Evolutionary conservation across 35 echinoderm and acorn worm species (phyloP).

Genomic region (Ophiothrix spiculata): DNA sequence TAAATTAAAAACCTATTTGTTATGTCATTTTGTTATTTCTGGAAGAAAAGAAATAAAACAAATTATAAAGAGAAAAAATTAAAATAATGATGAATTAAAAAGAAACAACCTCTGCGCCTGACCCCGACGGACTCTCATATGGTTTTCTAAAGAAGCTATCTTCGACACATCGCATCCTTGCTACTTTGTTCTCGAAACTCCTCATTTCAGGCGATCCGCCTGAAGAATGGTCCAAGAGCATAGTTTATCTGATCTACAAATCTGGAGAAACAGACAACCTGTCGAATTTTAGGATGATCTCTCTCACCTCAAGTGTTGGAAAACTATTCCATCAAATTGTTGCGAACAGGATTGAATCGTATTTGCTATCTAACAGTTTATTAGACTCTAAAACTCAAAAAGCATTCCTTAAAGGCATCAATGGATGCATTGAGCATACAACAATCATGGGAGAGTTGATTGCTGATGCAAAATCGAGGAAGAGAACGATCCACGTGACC

Average conservation of each 20-base stretch:
- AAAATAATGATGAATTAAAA: constrained; percentile 23
- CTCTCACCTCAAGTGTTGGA: constrained; percentile 23
- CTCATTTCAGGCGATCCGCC: neutral
- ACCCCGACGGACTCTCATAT: constrained; percentile 35
- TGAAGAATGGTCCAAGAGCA: neutral
- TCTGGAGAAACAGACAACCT: neutral
- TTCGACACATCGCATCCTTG: constrained; percentile 24
- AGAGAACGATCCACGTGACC: neutral
- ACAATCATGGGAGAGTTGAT: neutral
- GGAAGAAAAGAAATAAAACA: too few species aligned
- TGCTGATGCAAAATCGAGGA: neutral
- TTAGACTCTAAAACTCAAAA: constrained; percentile 10
- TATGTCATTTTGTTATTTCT: too few species aligned
- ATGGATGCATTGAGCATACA: constrained; percentile 16
- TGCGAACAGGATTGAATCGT: neutral
- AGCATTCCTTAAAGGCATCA: constrained; percentile 27
- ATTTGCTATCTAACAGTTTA: neutral
- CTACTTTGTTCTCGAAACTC: constrained; percentile 27
- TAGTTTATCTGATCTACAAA: constrained; percentile 18
- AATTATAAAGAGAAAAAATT: too few species aligned
- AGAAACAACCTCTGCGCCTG: constrained; percentile 17
- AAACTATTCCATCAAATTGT: constrained; percentile 21
- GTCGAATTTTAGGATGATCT: neutral
- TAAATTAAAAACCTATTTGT: too few species aligned
- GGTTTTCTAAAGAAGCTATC: constrained; percentile 30